Percentiles rank a stretch among this genome's conserved stretches.
phyloP scores from a whole-genome alignment of 2,888 invertebrate species.

The Gymnosoma rotundatum region DNA sequence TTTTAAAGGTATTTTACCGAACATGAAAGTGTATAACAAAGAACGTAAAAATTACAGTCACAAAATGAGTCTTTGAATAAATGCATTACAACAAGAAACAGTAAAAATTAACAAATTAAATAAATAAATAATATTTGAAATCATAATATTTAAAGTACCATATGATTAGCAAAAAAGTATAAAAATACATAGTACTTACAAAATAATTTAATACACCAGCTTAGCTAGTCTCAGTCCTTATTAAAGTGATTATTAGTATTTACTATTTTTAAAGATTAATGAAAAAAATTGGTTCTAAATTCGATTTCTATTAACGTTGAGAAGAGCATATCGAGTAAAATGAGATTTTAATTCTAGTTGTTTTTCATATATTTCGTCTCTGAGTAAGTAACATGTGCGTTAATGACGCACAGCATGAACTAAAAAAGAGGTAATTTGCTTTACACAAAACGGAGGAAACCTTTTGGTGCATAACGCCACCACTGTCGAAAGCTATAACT shows the following conservation, averaged over 20 bases:
- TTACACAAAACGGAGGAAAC: slow-evolving; percentile 2
- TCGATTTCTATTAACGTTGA: slow-evolving; percentile 2
- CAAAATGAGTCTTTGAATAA: too few relatives aligned
- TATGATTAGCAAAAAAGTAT: too few relatives aligned
- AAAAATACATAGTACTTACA: too few relatives aligned
- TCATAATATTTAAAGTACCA: too few relatives aligned
- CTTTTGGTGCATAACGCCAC: slow-evolving; percentile 10
- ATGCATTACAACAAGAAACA: too few relatives aligned
- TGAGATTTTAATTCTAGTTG: slow-evolving; percentile 9
- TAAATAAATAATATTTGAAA: too few relatives aligned
- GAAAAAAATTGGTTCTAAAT: slow-evolving; percentile 15
- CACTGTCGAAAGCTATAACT: slow-evolving; percentile 27
- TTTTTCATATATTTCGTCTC: neutral
- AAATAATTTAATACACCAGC: neutral
- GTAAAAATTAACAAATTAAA: too few relatives aligned
- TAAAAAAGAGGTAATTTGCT: slow-evolving; percentile 7
- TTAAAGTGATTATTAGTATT: slow-evolving; percentile 5
- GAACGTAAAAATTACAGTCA: too few relatives aligned
- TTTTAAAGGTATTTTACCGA: too few relatives aligned
- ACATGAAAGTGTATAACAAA: too few relatives aligned
- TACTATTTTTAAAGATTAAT: slow-evolving; percentile 8
- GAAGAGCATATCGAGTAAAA: slow-evolving; percentile 14
- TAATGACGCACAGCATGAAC: slow-evolving; percentile 33
- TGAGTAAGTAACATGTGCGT: slow-evolving; percentile 21
- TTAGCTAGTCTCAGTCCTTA: neutral